Base-by-base conservation (phyloP, 1,140 invertebrate species). In the Cecropterus lyciades region DNA sequence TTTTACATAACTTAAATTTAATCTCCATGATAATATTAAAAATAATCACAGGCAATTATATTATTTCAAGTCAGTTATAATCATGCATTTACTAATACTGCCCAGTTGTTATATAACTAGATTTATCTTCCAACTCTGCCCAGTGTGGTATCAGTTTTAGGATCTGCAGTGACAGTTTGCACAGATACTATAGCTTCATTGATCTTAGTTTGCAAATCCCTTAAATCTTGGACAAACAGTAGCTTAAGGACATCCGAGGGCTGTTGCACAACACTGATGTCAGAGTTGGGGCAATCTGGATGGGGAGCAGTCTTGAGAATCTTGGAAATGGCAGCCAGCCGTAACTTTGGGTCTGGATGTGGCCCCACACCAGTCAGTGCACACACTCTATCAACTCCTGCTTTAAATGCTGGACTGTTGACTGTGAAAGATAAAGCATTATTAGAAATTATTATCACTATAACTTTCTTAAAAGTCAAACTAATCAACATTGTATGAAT, bases 151-250 rank as follows among this genome's bases (percentile, higher is more conserved):
- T 99, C 98, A 78, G 98, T 99, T 93, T 98, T 98, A 9, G 99
- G 99, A 95, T 99, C 96, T 7, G 98, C 98, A 11, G 98, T 99
- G 5, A 99, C 93, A 66, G 93, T 95, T 93, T 99, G 99, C 0
- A 99, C 97, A 63, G 94, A 94, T 1, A 99, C 98, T 81, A 99
- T 96, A 2, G 96, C 95, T 92, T 98, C 97, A 91, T 99, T 99
- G 37, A 99, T 99, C 79, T 95, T 95, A 0, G 98, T 99, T 91
- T 99, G 99, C 16, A 99, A 93, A 70, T 98, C 94, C 71, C 98
- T 93, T 6, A 99, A 89, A 86, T 99, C 97, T 79, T 98, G 96
- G 71, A 99, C 96, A 85, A 98, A 98, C 3, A 99, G 86, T 13
- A 99, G 93, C 40, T 97, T 94, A 17, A 99, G 92, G 42, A 99